Percentiles rank a stretch among this genome's conserved stretches.
phyloP scores from a whole-genome alignment of 2,797 vertebrate species.

The Artibeus lituratus region DNA sequence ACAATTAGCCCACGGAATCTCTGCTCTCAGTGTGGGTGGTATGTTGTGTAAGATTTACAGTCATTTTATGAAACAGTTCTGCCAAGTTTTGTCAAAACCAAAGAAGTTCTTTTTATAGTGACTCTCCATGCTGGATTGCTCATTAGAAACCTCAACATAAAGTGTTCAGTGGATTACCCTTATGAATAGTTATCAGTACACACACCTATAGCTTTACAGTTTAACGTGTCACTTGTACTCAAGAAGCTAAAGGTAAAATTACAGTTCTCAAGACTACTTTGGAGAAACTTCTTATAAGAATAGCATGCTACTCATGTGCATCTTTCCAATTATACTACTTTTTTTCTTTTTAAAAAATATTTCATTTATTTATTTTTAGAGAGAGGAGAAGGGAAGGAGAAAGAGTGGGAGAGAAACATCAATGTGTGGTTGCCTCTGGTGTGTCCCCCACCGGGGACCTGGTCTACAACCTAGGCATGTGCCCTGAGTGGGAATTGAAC shows the following conservation, averaged over 20 bases:
- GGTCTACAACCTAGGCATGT: too few species aligned
- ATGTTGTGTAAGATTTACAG: neutral
- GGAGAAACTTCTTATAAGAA: neutral
- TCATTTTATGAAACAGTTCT: constrained; percentile 8
- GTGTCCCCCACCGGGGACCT: too few species aligned
- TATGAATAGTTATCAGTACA: neutral
- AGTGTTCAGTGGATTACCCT: neutral
- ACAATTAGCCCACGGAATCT: neutral
- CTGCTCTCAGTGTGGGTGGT: neutral
- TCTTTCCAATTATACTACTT: neutral
- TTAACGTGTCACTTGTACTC: neutral
- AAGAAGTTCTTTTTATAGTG: neutral
- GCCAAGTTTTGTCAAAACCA: neutral
- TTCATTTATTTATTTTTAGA: too few species aligned
- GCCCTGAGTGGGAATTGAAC: too few species aligned
- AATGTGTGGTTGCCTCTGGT: too few species aligned
- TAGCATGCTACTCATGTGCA: neutral
- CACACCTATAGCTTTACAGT: neutral
- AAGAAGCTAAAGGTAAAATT: constrained; percentile 37
- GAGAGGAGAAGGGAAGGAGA: too few species aligned
- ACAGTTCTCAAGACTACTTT: neutral
- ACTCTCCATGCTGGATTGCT: neutral
- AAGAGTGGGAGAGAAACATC: too few species aligned
- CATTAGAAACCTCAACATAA: neutral
- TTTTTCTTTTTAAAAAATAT: neutral